Conservation (phyloP, 2,113 vertebrate genomes). For the Malaclemys terrapin region DNA sequence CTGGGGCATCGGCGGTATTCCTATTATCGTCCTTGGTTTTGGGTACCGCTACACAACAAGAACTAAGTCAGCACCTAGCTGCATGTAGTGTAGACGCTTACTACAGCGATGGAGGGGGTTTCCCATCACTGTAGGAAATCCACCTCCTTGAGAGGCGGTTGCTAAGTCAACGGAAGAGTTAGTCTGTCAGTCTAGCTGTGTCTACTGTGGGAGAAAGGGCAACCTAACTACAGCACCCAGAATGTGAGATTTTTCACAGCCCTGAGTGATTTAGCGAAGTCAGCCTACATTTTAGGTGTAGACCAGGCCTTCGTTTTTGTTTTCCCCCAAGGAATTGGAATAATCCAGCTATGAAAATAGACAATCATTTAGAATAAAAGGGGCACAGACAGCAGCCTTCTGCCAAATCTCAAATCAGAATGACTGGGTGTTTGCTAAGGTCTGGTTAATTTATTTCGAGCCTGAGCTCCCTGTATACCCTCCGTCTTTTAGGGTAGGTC, state of each 20-base stretch:
- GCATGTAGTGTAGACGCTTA: background rate
- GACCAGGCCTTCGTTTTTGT: background rate
- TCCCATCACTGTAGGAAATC: background rate
- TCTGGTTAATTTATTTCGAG: fast-evolving
- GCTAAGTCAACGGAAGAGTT: background rate
- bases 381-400: background rate
- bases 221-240: background rate
- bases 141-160: background rate
- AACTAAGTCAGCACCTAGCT: background rate
- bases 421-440: background rate
- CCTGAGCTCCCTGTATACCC: background rate
- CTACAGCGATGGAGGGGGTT: background rate
- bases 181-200: background rate
- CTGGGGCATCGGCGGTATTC: background rate
- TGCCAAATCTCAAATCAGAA: constrained; percentile 26
- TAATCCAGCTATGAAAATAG: constrained; percentile 15
- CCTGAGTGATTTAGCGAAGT: background rate
- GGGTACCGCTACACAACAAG: background rate
- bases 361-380: constrained; percentile 7
- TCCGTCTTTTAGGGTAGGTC: background rate
- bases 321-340: background rate
- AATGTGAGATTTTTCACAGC: background rate
- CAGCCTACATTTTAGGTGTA: background rate
- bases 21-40: background rate
- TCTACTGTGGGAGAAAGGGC: background rate